Conservation (phyloP, 2,888 invertebrate genomes). For the Diplolepis rosae region DNA sequence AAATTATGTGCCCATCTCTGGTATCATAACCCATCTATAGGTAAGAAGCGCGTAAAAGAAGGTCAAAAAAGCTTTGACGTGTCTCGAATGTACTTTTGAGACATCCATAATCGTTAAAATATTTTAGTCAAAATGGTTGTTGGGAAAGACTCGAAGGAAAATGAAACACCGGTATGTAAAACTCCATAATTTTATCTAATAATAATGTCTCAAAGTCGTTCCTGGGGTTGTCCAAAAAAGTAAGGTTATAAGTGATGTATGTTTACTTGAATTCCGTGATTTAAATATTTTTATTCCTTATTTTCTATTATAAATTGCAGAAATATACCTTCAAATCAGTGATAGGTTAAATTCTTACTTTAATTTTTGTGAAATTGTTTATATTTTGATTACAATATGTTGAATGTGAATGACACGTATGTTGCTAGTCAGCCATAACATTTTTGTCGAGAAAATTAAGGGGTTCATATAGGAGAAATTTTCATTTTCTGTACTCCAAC, state of each 20-base stretch:
- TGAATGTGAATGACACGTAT: not conserved
- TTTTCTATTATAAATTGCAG: not conserved
- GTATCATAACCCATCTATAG: no score
- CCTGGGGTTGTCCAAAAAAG: not conserved
- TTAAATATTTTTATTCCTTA: not conserved
- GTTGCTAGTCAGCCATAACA: no score
- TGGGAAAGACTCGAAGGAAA: constrained; percentile 8
- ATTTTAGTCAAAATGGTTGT: constrained; percentile 6
- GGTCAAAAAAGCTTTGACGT: constrained; percentile 24
- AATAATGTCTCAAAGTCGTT: not conserved
- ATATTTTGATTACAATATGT: not conserved
- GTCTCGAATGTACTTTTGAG: not conserved
- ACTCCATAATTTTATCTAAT: not conserved
- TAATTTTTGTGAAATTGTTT: not conserved
- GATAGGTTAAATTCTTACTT: not conserved
- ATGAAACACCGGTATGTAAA: constrained; percentile 2
- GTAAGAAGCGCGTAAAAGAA: no score
- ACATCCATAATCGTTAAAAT: not conserved
- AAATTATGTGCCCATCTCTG: no score
- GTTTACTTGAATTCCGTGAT: not conserved
- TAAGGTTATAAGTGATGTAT: not conserved
- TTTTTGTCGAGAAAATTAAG: not conserved
- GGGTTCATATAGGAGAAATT: not conserved
- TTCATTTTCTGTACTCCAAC: no score
- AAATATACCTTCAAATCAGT: not conserved